phyloP scores from a whole-genome alignment of 1,140 invertebrate species.

The Zaprionus lachaisei region DNA sequence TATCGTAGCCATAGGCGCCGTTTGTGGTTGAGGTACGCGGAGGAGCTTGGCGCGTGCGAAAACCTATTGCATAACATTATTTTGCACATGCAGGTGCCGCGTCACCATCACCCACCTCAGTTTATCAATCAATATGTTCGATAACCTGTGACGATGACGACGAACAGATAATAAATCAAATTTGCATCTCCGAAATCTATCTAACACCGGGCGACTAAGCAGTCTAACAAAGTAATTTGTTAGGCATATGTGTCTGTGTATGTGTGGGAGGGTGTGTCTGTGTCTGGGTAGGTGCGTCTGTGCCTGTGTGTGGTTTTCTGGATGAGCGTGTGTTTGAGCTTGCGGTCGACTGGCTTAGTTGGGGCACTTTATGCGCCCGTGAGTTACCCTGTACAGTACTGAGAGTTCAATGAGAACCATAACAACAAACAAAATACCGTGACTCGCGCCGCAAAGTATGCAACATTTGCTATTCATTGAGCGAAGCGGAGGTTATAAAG shows the following conservation, averaged over 20 bases:
- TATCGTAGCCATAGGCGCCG: neutral
- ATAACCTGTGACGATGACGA: constrained; percentile 7
- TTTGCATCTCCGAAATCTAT: constrained; percentile 25
- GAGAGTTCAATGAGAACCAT: neutral
- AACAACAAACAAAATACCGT: neutral
- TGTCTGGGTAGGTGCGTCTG: neutral
- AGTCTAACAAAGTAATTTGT: constrained; percentile 15
- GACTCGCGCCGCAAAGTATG: constrained; percentile 21
- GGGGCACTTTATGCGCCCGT: neutral
- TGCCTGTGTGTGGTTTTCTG: neutral
- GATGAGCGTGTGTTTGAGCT: neutral
- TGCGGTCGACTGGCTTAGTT: neutral
- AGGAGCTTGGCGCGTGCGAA: neutral
- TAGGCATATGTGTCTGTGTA: neutral
- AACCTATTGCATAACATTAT: constrained; percentile 38
- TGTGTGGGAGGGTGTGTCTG: neutral
- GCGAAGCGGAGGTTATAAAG: neutral
- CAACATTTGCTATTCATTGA: constrained; percentile 17
- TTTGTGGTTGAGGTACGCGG: neutral
- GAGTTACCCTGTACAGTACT: neutral
- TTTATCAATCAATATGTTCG: constrained; percentile 44
- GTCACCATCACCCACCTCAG: neutral
- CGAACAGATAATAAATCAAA: constrained; percentile 38
- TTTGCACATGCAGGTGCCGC: constrained; percentile 30
- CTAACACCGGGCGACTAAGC: neutral